phyloP scores from a whole-genome alignment of 2,113 vertebrate species.

The Pomatostomus ruficeps region DNA sequence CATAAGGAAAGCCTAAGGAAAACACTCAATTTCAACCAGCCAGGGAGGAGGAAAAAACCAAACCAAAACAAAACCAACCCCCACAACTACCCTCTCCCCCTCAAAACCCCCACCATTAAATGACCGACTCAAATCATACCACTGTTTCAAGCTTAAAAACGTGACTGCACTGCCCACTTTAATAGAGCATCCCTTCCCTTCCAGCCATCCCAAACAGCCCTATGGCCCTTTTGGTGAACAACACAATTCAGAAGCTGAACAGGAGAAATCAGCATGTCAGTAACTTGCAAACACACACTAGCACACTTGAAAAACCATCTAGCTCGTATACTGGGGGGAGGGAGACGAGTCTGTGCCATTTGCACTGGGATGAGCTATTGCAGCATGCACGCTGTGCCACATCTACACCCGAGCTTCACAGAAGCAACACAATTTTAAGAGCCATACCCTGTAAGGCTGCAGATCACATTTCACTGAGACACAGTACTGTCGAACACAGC shows the following conservation, averaged over 20 bases:
- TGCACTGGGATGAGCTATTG: neutral
- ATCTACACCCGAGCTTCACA: neutral
- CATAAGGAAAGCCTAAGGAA: neutral
- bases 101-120: neutral
- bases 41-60: neutral
- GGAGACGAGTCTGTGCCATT: neutral
- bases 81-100: neutral
- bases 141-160: neutral
- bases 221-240: neutral
- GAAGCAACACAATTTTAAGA: neutral
- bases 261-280: neutral
- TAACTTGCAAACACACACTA: neutral
- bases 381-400: fast-evolving
- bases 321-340: neutral
- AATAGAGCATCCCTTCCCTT: neutral
- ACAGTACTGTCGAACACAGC: neutral
- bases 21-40: neutral
- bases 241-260: neutral
- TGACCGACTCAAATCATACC: neutral
- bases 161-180: neutral
- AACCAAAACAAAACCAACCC: neutral
- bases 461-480: neutral
- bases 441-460: neutral
- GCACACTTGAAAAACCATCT: neutral
- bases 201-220: neutral